Evolutionary conservation across 1,140 invertebrate species (phyloP).

Genomic region (Marisa cornuarietis): DNA sequence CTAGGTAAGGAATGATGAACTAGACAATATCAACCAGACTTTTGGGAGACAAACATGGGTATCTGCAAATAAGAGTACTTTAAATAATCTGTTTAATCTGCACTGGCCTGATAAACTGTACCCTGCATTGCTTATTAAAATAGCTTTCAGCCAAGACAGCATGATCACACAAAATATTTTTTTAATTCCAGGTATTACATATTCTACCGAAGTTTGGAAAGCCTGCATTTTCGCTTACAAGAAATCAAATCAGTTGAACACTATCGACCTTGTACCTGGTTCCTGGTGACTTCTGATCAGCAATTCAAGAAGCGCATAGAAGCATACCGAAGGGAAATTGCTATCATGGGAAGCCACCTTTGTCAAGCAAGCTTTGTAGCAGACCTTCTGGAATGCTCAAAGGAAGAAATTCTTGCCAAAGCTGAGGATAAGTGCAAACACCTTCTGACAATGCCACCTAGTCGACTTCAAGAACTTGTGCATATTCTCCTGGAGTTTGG

Average conservation of each 20-base stretch:
- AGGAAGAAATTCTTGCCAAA: background rate
- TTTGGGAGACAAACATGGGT: background rate
- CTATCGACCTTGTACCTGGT: background rate
- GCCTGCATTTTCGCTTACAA: background rate
- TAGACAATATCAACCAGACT: no score
- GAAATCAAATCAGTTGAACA: background rate
- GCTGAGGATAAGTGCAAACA: background rate
- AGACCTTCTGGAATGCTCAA: background rate
- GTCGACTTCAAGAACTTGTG: background rate
- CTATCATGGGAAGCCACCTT: background rate
- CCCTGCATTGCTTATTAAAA: background rate
- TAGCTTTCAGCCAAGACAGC: background rate
- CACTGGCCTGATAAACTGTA: background rate
- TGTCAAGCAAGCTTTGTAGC: background rate
- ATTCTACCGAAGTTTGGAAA: background rate
- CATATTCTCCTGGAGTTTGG: background rate
- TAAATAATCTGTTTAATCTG: background rate
- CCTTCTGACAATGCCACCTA: background rate
- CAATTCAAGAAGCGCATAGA: background rate
- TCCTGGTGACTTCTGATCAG: background rate
- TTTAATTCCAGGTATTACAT: background rate
- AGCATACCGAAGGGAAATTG: background rate
- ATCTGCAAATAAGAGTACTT: background rate
- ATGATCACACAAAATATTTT: background rate
- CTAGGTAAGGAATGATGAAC: no score